Evolutionary conservation across 2,888 invertebrate species (phyloP).

Genomic region (Pandemis corylana): DNA sequence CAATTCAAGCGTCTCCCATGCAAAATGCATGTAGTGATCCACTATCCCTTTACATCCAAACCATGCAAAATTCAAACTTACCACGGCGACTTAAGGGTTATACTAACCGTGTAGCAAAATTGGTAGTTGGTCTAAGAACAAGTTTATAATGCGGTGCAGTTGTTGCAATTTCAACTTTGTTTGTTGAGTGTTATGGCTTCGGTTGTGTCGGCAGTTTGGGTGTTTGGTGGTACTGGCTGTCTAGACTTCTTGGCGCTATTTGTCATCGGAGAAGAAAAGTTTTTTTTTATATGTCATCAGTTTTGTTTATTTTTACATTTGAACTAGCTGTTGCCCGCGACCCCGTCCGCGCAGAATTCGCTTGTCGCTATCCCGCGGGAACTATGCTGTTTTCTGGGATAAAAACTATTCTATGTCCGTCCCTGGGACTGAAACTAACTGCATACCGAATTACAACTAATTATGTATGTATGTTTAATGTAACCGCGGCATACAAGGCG

Average conservation of each 20-base stretch:
- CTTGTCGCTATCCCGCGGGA: too few species aligned
- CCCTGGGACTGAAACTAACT: too few species aligned
- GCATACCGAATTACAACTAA: too few species aligned
- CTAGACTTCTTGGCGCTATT: constrained; percentile 51
- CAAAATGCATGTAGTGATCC: constrained; percentile 65
- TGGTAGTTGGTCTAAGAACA: background rate
- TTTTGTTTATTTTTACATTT: background rate
- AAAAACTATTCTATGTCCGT: too few species aligned
- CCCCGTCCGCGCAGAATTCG: too few species aligned
- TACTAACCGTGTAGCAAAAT: constrained; percentile 43
- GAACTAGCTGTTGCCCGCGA: too few species aligned
- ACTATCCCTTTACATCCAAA: constrained; percentile 45
- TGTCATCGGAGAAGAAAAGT: constrained; percentile 39
- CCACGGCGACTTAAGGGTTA: background rate
- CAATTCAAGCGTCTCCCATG: constrained; percentile 63
- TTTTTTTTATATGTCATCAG: background rate
- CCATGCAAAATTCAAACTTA: constrained; percentile 36
- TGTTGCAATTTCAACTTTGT: constrained; percentile 7
- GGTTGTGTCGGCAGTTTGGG: constrained; percentile 5
- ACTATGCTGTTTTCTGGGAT: too few species aligned
- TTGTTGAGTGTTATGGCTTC: background rate
- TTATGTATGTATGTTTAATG: too few species aligned
- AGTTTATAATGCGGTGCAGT: constrained; percentile 1
- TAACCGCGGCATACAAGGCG: too few species aligned
- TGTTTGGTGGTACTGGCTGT: constrained; percentile 33